Evolutionary conservation across 2,888 invertebrate genomes (phyloP), one percentile per base, ranked within the genome.

Genomic region (Mactromeris polynyma): DNA sequence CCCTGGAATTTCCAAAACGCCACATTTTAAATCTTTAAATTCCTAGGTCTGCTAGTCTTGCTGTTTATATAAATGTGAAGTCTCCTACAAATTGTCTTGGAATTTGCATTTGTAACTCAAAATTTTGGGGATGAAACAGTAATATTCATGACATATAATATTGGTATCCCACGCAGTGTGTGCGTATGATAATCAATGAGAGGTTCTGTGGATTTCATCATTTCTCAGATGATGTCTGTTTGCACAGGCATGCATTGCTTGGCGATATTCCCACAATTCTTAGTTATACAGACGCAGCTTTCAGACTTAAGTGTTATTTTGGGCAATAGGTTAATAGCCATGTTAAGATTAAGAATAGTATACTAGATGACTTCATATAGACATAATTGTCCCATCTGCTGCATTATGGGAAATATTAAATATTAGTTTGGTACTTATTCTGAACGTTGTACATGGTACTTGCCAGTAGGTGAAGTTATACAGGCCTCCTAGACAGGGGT

Each of bases 71-170:
- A 26, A 64, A 46, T 64, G 9, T 64, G 11, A 9, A 64, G 2
- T 64, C 26, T 64, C 58, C 58, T 64, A n/a, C 58, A 26, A 26
- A 64, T 26, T n/a, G 2, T 64, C 26, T 26, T 26, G 58, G n/a
- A 64, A n/a, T 64, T 64, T 64, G 26, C 26, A 73, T 73, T 73
- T 33, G 36, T 73, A 33, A 73, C 31, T 36, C 73, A 33, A 33
- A 73, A 33, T 73, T 69, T 73, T 73, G 73, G 73, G 36, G 26
- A 73, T 73, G 73, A 73, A 73, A 73, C 73, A 19, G 33, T 73
- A 73, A 73, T 36, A 73, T 73, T 36, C 73, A 73, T 73, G 73
- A 73, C 36, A 73, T 36, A 73, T 73, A 33, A 36, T 73, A 33
- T 73, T 73, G 17, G 17, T 26, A 26, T 73, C 73, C 73, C 73